A percentile compares a stretch with the other conserved stretches of the same genome.
Conservation (phyloP, 2,113 vertebrate genomes). For the Carettochelys insculpta region DNA sequence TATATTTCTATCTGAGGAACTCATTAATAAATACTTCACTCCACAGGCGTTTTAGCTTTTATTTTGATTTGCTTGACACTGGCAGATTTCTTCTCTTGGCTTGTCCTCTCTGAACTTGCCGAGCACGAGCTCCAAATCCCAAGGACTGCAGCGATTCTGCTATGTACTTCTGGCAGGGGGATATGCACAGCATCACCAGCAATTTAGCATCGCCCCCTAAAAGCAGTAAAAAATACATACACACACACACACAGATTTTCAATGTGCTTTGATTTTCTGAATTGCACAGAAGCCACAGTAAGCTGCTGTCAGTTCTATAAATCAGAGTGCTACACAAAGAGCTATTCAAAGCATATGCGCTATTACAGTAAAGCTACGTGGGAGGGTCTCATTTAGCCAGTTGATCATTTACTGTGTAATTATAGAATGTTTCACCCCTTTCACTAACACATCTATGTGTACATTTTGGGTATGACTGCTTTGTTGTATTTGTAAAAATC, state of each 20-base stretch:
- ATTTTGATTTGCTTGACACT: slow-evolving; percentile 25
- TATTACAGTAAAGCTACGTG: not conserved
- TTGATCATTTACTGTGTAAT: not conserved
- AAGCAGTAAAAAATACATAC: not conserved
- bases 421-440: not conserved
- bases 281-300: not conserved
- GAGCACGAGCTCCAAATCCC: slow-evolving; percentile 79
- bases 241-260: not conserved
- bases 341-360: not conserved
- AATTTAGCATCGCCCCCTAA: slow-evolving; percentile 88
- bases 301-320: not conserved
- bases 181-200: slow-evolving; percentile 86
- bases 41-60: slow-evolving; percentile 42
- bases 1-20: slow-evolving; percentile 16
- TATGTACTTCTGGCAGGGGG: slow-evolving; percentile 80
- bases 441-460: not conserved
- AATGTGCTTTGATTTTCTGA: not conserved
- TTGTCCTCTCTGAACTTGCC: slow-evolving; percentile 78
- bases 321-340: not conserved
- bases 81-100: slow-evolving; percentile 67
- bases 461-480: not conserved
- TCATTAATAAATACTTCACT: slow-evolving; percentile 34
- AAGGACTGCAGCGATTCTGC: slow-evolving; percentile 85
- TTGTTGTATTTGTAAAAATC: not conserved
- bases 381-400: not conserved